Conservation (phyloP, 2,797 vertebrate species). For the Rhabdomys pumilio region DNA sequence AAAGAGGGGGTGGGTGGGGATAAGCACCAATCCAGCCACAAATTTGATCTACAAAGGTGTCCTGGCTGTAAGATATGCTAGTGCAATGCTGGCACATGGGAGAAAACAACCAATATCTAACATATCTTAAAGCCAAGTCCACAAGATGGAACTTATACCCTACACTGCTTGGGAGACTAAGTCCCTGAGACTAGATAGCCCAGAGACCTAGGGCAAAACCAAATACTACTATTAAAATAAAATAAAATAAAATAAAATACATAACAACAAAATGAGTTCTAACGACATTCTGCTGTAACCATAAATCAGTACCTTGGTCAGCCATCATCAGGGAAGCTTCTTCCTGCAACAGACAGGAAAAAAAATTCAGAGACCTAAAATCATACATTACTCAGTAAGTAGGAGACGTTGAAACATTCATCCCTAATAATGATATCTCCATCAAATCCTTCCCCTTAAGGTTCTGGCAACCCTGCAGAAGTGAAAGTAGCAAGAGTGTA, state of each 20-base stretch:
- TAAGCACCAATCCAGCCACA: neutral
- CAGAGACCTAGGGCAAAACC: neutral
- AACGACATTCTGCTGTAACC: too few species aligned
- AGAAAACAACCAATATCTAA: neutral
- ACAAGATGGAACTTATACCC: neutral
- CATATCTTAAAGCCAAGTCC: neutral
- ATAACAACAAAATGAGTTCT: neutral
- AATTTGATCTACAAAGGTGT: neutral
- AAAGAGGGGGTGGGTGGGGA: too few species aligned
- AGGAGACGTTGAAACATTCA: too few species aligned
- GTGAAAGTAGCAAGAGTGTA: neutral
- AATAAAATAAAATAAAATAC: neutral
- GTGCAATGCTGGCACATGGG: neutral
- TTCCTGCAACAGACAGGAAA: too few species aligned
- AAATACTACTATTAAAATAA: neutral
- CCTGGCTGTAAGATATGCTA: neutral
- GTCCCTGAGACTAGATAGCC: neutral
- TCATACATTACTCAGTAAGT: too few species aligned
- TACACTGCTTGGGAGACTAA: neutral
- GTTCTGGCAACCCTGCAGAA: neutral
- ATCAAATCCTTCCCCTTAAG: too few species aligned
- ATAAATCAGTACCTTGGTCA: too few species aligned
- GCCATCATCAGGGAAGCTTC: too few species aligned
- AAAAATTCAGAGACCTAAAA: too few species aligned
- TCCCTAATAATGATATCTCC: too few species aligned